Percentiles rank a stretch among this genome's conserved stretches.
Conservation (phyloP, 2,113 vertebrate genomes). For the Saguinus midas region DNA sequence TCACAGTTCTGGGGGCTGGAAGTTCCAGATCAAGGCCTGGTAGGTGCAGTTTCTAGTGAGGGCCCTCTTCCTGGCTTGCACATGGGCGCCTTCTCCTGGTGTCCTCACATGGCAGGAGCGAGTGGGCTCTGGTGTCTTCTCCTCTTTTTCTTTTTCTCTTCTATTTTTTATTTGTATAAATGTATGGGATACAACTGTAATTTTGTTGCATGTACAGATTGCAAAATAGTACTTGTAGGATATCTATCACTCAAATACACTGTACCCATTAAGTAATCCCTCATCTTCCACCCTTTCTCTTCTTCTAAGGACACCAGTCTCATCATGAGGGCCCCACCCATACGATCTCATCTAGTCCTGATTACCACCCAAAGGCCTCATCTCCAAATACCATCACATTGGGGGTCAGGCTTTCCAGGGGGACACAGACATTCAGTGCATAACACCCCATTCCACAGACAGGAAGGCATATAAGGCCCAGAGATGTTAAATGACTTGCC, state of each 20-base stretch:
- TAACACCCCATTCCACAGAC: neutral
- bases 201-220: neutral
- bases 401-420: neutral
- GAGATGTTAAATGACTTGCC: neutral
- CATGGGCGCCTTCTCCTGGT: neutral
- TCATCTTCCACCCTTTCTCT: neutral
- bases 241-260: neutral
- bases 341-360: neutral
- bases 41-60: neutral
- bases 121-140: neutral
- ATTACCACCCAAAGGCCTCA: neutral
- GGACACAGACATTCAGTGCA: neutral
- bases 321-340: accelerated
- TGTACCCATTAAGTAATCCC: neutral
- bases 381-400: neutral
- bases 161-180: neutral
- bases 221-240: neutral
- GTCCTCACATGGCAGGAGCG: accelerated
- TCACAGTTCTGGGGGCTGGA: neutral
- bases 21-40: neutral
- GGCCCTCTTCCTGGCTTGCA: neutral
- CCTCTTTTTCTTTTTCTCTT: neutral
- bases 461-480: neutral
- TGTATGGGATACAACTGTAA: neutral
- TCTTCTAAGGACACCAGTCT: neutral